Percentiles rank a stretch among this genome's conserved stretches.
phyloP scores from a whole-genome alignment of 1,140 invertebrate species.

The Heliothis subflexa region DNA sequence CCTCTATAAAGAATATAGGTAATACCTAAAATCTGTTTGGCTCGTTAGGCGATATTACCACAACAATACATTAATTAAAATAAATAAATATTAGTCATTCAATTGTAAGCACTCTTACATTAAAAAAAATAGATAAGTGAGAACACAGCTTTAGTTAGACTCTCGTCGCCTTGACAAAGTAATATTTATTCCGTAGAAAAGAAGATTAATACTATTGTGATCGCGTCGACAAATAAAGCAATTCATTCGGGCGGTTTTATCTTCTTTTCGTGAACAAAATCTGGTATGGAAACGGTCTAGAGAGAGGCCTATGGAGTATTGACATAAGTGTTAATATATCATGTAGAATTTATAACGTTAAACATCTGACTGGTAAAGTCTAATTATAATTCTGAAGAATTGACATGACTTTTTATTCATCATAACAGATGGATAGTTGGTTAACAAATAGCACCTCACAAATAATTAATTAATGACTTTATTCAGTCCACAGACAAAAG shows the following conservation, averaged over 20 bases:
- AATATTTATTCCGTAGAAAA: conserved; percentile 30
- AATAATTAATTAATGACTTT: too few relatives aligned
- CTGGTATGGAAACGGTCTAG: not conserved
- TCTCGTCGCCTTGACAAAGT: conserved; percentile 22
- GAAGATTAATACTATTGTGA: conserved; percentile 35
- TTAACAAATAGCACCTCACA: too few relatives aligned
- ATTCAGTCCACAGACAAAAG: too few relatives aligned
- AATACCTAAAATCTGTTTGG: too few relatives aligned
- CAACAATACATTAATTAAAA: not conserved
- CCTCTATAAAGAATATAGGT: too few relatives aligned
- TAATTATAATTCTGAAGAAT: too few relatives aligned
- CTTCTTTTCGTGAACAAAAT: conserved; percentile 15
- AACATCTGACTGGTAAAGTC: too few relatives aligned
- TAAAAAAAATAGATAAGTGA: not conserved
- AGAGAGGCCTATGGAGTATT: too few relatives aligned
- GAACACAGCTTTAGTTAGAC: conserved; percentile 4
- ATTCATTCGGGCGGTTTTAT: conserved; percentile 22
- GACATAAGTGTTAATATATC: not conserved
- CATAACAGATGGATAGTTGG: too few relatives aligned
- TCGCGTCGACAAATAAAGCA: conserved; percentile 26
- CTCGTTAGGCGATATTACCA: too few relatives aligned
- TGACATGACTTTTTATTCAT: too few relatives aligned
- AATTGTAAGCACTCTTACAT: too few relatives aligned
- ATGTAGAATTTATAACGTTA: not conserved
- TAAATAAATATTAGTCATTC: not conserved